Percentiles rank a stretch among this genome's conserved stretches.
Evolutionary conservation across 2,888 invertebrate genomes (phyloP).

Genomic region (Epinotia demarniana): DNA sequence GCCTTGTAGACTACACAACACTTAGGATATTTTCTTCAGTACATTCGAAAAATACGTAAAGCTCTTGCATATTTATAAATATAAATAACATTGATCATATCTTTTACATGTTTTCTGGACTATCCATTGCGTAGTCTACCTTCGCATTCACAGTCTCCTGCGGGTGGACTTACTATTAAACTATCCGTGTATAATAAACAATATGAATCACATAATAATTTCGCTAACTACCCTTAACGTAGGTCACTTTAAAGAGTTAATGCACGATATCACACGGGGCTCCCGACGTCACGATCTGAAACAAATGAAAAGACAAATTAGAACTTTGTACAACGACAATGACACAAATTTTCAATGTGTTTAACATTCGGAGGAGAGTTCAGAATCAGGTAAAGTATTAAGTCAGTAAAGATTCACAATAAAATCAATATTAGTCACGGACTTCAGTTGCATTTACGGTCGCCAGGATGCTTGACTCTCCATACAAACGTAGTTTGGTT

Average conservation of each 20-base stretch:
- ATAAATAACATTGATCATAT: background rate
- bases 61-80: background rate
- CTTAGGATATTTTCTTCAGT: background rate
- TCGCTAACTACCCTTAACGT: constrained; percentile 75
- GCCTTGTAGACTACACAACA: constrained; percentile 7
- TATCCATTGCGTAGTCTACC: background rate
- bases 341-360: no score
- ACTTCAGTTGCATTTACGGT: no score
- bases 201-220: constrained; percentile 77
- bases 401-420: no score
- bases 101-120: background rate
- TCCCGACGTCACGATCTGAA: constrained; percentile 64
- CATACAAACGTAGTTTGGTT: no score
- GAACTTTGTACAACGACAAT: background rate
- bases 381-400: no score
- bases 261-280: constrained; percentile 76
- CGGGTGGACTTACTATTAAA: constrained; percentile 55
- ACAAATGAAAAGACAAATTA: constrained; percentile 58
- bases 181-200: constrained; percentile 62
- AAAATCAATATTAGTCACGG: no score
- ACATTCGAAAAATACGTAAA: background rate
- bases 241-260: constrained; percentile 66
- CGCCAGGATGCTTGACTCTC: no score
- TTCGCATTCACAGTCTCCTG: constrained; percentile 23
- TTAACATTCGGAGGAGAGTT: no score